phyloP scores from a whole-genome alignment of 1,140 invertebrate species.

The Ceratosolen fusciceps region DNA sequence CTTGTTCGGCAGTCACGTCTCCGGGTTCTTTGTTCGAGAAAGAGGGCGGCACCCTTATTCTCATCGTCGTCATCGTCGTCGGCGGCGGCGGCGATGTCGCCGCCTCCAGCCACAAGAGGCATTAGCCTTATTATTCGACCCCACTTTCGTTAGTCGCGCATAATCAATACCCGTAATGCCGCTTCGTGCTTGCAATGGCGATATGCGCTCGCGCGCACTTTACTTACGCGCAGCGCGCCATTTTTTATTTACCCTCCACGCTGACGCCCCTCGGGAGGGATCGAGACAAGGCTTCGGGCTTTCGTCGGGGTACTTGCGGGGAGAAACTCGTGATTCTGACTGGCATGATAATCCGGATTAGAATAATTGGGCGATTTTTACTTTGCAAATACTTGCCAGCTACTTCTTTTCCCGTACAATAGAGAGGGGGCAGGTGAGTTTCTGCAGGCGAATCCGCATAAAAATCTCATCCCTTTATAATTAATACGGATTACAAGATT shows the following conservation, averaged over 20 bases:
- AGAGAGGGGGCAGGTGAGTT: too few species aligned
- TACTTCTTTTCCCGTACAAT: neutral
- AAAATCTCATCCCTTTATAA: too few species aligned
- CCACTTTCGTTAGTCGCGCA: conserved; percentile 54
- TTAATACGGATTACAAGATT: too few species aligned
- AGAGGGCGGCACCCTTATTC: conserved; percentile 43
- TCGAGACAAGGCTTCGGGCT: neutral
- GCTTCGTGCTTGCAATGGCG: conserved; percentile 43
- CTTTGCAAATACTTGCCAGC: neutral
- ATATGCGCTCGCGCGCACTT: neutral
- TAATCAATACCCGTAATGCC: conserved; percentile 58
- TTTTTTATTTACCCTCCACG: neutral
- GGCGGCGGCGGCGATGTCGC: neutral
- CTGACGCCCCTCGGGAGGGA: too few species aligned
- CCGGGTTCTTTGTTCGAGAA: conserved; percentile 21
- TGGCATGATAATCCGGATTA: neutral
- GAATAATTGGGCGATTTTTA: neutral
- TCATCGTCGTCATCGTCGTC: neutral
- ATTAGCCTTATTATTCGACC: conserved; percentile 61
- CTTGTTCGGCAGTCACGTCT: conserved; percentile 45
- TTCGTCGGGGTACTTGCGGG: neutral
- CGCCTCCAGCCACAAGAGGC: conserved; percentile 46
- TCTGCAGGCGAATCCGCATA: too few species aligned
- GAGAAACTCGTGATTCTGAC: neutral
- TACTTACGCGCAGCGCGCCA: neutral